Evolutionary conservation across 2,797 vertebrate genomes (phyloP), one percentile per base, ranked within the genome.

Genomic region (Mallotus villosus): DNA sequence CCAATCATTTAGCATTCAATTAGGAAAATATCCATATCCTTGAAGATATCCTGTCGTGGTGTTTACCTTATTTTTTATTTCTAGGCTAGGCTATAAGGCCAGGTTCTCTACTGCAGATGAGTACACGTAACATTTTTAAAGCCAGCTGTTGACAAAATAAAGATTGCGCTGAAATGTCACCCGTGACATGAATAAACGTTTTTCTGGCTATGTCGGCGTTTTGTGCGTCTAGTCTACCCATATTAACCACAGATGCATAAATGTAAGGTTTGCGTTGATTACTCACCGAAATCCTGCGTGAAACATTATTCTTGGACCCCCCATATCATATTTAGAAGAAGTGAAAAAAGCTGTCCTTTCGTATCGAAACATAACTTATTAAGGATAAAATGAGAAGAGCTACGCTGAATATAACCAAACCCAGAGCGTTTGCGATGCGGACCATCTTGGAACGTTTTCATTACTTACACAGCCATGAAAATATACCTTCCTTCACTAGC

Each of bases 331-430:
- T 82, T 95, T 96, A 60, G 95, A 94, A 81, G 95, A 92, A 73
- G 92, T 84, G 91, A 97, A 97, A 97, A 91, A 97, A 94, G 87
- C 95, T 97, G 90, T 97, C 96, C 90, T 95, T 99, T 83, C 95
- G 93, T 77, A 97, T 94, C 65, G 97, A 98, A 55, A 98, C 97
- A 85, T 98, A 99, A 93, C 96, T 98, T 92, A 99, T 97, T 87
- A 99, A 94, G 66, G 97, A 99, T 80, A 99, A 84, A 71, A 98
- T 96, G 88, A 99, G 92, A 85, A 99, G 90, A 49, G 95, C 96
- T 65, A 98, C 94, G 91, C 95, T 95, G 80, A 98, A 94, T 87
- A 98, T 97, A 70, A 97, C 88, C 90, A 98, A 90, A 82, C 97
- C 97, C 90, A 98, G 91, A 85, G 95, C 96, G 86, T 96, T 97